Evolutionary conservation across 2,888 invertebrate genomes (phyloP), one percentile per base, ranked within the genome.

Genomic region (Drosophila longiperda): DNA sequence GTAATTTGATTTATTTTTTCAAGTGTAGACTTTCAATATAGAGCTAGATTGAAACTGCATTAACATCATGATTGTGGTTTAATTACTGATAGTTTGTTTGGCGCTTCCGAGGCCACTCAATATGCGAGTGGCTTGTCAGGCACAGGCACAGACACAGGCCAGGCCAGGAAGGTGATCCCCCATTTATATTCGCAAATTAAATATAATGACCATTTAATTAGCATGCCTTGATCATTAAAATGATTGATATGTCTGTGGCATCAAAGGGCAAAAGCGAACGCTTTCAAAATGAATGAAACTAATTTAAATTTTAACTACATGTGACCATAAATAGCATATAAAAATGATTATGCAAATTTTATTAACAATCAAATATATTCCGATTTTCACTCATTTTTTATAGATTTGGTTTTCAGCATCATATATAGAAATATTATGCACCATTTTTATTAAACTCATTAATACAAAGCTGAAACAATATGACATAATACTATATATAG

Each of bases 181-280:
- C 48, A 12, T 54, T 71, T 73, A 82, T 72, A 80, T 67, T 66
- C 77, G 77, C 68, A 45, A 62, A 62, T 69, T 54, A 62, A 84
- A 83, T 87, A 73, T 84, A 69, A 80, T 80, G 64, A 59, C 33
- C 57, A 69, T 77, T 85, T 87, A 87, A 89, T 80, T 61, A 73
- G 72, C 74, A 61, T 63, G 73, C 70, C 60, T 54, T 26, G 40
- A 57, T 65, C 68, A 63, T 80, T 68, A 82, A 85, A 67, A 61
- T 60, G 87, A 87, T 87, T 78, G 65, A 82, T 81, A 45, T 63
- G 75, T 36, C 52, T 79, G 60, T 62, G 34, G 17, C 33, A 36
- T 11, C 53, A 66, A 72, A 72, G 66, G 61, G 55, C 73, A 59
- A 26, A 52, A 48, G 3, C 29, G 15, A 75, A 57, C 40, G 32